Percentiles rank a stretch among this genome's conserved stretches.
phyloP scores from a whole-genome alignment of 1,140 invertebrate species.

The Drosophila obscura region DNA sequence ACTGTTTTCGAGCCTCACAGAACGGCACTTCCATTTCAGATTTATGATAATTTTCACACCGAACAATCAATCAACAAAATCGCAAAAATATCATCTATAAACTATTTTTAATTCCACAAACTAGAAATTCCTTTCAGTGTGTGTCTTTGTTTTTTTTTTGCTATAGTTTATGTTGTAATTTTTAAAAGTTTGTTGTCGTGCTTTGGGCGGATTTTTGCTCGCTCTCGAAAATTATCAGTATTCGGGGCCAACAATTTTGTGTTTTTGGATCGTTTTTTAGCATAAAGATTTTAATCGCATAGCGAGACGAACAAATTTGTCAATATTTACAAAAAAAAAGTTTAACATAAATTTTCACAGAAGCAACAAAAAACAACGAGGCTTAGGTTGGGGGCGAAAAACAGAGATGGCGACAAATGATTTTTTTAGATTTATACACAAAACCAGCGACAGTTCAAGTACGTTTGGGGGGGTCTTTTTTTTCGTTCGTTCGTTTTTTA shows the following conservation, averaged over 20 bases:
- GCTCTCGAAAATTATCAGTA: slow-evolving; percentile 20
- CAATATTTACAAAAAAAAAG: slow-evolving; percentile 59
- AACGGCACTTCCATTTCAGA: slow-evolving; percentile 21
- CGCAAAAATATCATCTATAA: slow-evolving; percentile 42
- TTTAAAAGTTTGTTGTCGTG: slow-evolving; percentile 50
- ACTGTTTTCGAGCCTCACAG: slow-evolving; percentile 22
- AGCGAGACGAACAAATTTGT: slow-evolving; percentile 65
- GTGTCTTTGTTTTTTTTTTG: slow-evolving; percentile 13
- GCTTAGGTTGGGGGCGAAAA: background rate
- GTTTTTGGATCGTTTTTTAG: slow-evolving; percentile 34
- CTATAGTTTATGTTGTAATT: slow-evolving; percentile 61
- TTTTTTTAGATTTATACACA: slow-evolving; percentile 45
- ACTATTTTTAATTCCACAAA: slow-evolving; percentile 65
- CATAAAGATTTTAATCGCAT: slow-evolving; percentile 70
- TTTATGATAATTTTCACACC: slow-evolving; percentile 73
- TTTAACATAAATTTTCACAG: slow-evolving; percentile 37
- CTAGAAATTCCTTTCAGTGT: slow-evolving; percentile 66
- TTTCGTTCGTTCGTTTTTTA: slow-evolving; percentile 6
- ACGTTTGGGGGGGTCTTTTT: slow-evolving; percentile 39
- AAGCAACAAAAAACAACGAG: slow-evolving; percentile 23
- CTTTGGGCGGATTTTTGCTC: slow-evolving; percentile 30
- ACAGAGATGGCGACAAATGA: slow-evolving; percentile 59
- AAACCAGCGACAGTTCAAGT: slow-evolving; percentile 72
- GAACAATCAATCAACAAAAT: slow-evolving; percentile 71
- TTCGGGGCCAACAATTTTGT: slow-evolving; percentile 27